Conservation (phyloP, 2,797 vertebrate species). For the Cercopithecus hamlyni region DNA sequence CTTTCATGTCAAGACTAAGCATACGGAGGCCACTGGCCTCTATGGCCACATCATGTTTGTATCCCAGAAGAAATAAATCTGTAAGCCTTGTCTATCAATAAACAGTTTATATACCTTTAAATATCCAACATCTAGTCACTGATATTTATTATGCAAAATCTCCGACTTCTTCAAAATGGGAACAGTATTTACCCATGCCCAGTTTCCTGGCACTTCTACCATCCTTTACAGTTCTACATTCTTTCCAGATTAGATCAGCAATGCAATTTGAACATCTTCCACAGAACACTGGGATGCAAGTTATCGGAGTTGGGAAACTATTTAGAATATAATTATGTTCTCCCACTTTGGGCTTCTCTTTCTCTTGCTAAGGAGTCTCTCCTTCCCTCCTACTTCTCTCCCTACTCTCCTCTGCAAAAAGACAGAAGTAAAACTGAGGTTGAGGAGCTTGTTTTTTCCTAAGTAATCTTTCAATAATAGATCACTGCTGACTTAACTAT, state of each 20-base stretch:
- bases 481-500: not conserved
- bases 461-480: not conserved
- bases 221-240: not conserved
- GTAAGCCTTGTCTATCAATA: not conserved
- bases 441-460: not conserved
- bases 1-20: not conserved
- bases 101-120: not conserved
- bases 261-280: not conserved
- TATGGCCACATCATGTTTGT: not conserved
- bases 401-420: not conserved
- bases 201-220: not conserved
- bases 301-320: not conserved
- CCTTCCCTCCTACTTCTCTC: not conserved
- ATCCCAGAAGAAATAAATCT: not conserved
- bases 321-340: not conserved
- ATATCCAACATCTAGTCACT: not conserved
- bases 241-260: not conserved
- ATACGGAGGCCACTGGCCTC: not conserved
- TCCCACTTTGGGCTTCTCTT: not conserved
- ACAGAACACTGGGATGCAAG: not conserved
- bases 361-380: not conserved
- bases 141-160: not conserved
- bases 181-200: not conserved
- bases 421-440: not conserved
- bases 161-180: not conserved